A percentile compares a stretch with the other conserved stretches of the same genome.
phyloP scores from a whole-genome alignment of 1,140 invertebrate species.

The Drosophila dunni region DNA sequence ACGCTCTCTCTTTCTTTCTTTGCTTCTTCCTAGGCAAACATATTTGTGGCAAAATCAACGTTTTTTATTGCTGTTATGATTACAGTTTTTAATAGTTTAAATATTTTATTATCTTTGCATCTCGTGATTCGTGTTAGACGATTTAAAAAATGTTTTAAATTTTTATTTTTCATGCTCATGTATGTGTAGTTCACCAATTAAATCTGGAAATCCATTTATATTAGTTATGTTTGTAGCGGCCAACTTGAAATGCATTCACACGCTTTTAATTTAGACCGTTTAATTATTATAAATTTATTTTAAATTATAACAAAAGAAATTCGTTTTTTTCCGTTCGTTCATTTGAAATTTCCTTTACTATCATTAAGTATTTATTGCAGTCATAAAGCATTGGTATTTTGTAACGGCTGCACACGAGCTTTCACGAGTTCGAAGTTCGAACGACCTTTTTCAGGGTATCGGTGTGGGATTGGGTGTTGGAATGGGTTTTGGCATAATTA shows the following conservation, averaged over 20 bases:
- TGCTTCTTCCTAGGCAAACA: not conserved
- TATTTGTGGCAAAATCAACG: constrained; percentile 22
- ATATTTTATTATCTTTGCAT: constrained; percentile 11
- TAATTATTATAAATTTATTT: constrained; percentile 52
- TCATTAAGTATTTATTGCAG: not conserved
- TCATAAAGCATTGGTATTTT: constrained; percentile 6
- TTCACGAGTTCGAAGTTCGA: not conserved
- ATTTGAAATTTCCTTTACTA: not conserved
- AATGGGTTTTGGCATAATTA: not conserved
- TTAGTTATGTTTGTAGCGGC: constrained; percentile 36
- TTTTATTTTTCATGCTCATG: not conserved
- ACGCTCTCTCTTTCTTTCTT: not conserved
- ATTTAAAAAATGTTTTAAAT: not conserved
- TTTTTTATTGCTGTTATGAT: constrained; percentile 19
- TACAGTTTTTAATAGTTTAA: constrained; percentile 32
- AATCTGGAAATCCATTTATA: constrained; percentile 46
- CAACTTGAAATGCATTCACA: constrained; percentile 14
- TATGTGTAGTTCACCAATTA: constrained; percentile 25
- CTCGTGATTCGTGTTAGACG: not conserved
- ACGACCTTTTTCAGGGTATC: not conserved
- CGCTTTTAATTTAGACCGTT: constrained; percentile 13
- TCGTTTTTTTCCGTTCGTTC: not conserved
- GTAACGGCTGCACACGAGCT: constrained; percentile 2
- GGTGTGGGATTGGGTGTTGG: not conserved
- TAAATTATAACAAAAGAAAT: constrained; percentile 19